A percentile compares a stretch with the other conserved stretches of the same genome.
Conservation (phyloP, 2,888 invertebrate genomes). For the Ophion slaviceki region DNA sequence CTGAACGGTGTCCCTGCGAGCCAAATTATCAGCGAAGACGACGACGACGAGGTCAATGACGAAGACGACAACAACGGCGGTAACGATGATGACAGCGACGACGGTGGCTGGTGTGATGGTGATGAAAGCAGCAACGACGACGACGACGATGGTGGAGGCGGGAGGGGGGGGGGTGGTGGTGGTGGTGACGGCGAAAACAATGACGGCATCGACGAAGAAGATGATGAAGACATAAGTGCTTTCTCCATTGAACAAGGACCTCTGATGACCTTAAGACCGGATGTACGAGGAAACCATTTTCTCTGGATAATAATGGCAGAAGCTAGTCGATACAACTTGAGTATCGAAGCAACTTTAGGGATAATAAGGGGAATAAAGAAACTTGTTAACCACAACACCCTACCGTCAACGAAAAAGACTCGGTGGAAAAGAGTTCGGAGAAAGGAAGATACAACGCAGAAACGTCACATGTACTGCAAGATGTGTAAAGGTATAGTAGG, state of each 20-base stretch:
- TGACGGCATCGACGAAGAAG: conserved; percentile 32
- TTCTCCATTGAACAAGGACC: conserved; percentile 35
- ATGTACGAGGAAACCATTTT: conserved; percentile 27
- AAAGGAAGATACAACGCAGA: conserved; percentile 29
- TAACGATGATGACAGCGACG: conserved; percentile 6
- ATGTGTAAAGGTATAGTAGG: conserved; percentile 30
- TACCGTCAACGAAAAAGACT: conserved; percentile 29
- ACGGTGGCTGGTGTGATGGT: conserved; percentile 23
- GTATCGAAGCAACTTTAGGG: conserved; percentile 35
- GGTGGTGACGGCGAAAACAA: conserved; percentile 21
- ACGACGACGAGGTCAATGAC: conserved; percentile 6
- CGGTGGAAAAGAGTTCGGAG: conserved; percentile 39
- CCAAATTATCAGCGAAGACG: conserved; percentile 38
- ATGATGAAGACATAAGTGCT: conserved; percentile 31
- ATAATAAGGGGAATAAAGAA: conserved; percentile 33
- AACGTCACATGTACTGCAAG: conserved; percentile 29
- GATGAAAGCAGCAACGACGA: conserved; percentile 23
- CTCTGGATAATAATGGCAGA: conserved; percentile 34
- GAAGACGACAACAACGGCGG: not conserved
- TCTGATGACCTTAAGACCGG: conserved; percentile 30
- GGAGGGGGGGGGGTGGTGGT: conserved; percentile 6
- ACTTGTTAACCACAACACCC: conserved; percentile 28
- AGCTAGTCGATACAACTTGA: conserved; percentile 38
- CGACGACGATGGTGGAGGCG: conserved; percentile 9
- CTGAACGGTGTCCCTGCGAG: conserved; percentile 28